Percentiles rank a stretch among this genome's conserved stretches.
Conservation (phyloP, 2,888 invertebrate genomes). For the Thera britannica region DNA sequence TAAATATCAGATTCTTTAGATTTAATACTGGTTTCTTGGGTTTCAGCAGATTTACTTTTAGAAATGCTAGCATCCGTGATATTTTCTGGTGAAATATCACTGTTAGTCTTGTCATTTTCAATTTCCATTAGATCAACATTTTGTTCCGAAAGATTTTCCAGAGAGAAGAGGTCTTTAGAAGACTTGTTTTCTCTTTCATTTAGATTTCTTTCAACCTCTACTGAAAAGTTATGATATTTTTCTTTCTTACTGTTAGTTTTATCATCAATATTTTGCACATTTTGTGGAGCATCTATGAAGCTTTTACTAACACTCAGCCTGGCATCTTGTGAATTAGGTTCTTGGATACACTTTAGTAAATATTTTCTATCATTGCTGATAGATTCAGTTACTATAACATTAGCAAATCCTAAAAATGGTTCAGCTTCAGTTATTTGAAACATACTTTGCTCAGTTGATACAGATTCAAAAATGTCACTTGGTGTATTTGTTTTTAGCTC, state of each 20-base stretch:
- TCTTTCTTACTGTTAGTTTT: neutral
- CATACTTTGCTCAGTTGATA: slow-evolving; percentile 42
- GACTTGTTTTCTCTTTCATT: slow-evolving; percentile 1
- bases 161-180: neutral
- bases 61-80: neutral
- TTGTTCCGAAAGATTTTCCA: slow-evolving; percentile 1
- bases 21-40: slow-evolving; percentile 13
- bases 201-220: neutral
- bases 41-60: neutral
- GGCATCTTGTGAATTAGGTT: slow-evolving; percentile 5
- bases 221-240: neutral
- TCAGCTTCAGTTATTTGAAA: slow-evolving; percentile 55
- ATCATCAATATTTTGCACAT: neutral
- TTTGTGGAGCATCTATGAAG: neutral
- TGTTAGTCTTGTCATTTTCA: slow-evolving; percentile 10
- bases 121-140: slow-evolving; percentile 11
- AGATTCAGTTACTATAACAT: slow-evolving; percentile 20
- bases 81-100: neutral
- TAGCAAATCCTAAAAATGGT: slow-evolving; percentile 61
- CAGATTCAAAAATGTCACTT: slow-evolving; percentile 11
- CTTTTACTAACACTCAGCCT: neutral
- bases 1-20: slow-evolving; percentile 16
- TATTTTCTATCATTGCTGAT: slow-evolving; percentile 9
- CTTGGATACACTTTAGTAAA: slow-evolving; percentile 20
- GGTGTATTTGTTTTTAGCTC: slow-evolving; percentile 4